Percentiles rank a stretch among this genome's conserved stretches.
Evolutionary conservation across 1,140 invertebrate species (phyloP).

Genomic region (Proctacanthus coquilletti): DNA sequence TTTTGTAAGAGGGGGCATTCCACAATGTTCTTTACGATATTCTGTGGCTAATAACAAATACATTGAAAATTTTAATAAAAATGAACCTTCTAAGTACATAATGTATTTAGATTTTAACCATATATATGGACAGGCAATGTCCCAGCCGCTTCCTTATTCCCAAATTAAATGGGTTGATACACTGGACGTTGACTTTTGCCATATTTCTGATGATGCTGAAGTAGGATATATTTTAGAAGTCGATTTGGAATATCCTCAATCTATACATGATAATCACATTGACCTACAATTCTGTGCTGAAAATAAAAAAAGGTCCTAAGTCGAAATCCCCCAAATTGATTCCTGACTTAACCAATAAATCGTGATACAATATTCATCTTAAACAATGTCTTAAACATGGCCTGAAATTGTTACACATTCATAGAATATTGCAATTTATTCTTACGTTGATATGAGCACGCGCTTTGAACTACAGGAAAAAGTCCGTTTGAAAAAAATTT

Average conservation of each 20-base stretch:
- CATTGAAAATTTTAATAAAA: conserved; percentile 29
- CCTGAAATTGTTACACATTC: conserved; percentile 31
- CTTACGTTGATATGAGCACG: conserved; percentile 36
- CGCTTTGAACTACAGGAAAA: conserved; percentile 19
- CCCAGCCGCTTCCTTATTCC: conserved; percentile 24
- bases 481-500: conserved; percentile 36
- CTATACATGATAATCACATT: conserved; percentile 35
- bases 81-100: conserved; percentile 21
- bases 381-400: conserved; percentile 32
- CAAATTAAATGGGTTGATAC: conserved; percentile 31
- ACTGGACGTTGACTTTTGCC: conserved; percentile 16
- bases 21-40: conserved; percentile 25
- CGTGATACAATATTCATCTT: conserved; percentile 35
- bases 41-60: conserved; percentile 32
- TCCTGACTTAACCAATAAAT: conserved; percentile 22
- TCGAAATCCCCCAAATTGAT: conserved; percentile 22
- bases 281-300: conserved; percentile 34
- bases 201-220: conserved; percentile 22
- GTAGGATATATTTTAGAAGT: conserved; percentile 38
- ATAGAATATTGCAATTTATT: conserved; percentile 34
- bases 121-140: conserved; percentile 37
- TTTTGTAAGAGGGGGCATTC: conserved; percentile 29
- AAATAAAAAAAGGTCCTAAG: conserved; percentile 11
- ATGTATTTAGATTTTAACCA: conserved; percentile 36
- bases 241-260: conserved; percentile 21